Evolutionary conservation across 1,140 invertebrate genomes (phyloP).

Genomic region (Drosophila obscura): DNA sequence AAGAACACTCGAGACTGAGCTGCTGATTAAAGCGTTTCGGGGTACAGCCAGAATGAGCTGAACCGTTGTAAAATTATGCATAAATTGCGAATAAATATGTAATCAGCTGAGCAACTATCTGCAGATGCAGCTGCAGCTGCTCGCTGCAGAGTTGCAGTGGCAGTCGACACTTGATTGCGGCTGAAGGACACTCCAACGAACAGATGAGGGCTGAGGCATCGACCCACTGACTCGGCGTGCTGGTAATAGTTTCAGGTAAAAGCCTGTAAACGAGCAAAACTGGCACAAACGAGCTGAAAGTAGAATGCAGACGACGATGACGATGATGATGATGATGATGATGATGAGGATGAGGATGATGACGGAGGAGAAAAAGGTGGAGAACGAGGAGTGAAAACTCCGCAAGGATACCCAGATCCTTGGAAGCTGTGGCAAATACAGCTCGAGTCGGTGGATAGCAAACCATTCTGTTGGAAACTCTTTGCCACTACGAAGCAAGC

Average conservation of each 20-base stretch:
- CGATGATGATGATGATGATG: conserved; percentile 25
- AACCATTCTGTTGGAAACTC: conserved; percentile 77
- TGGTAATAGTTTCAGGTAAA: conserved; percentile 81
- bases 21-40: conserved; percentile 51
- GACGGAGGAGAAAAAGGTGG: too few relatives aligned
- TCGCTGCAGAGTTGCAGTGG: conserved; percentile 53
- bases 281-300: conserved; percentile 72
- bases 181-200: conserved; percentile 46
- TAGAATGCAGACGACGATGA: conserved; percentile 55
- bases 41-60: conserved; percentile 22
- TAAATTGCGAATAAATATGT: conserved; percentile 79
- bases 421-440: conserved; percentile 73
- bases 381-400: neutral
- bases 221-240: conserved; percentile 58
- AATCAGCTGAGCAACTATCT: conserved; percentile 72
- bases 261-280: conserved; percentile 79
- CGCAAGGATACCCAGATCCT: conserved; percentile 52
- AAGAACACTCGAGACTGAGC: conserved; percentile 6
- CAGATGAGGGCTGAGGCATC: conserved; percentile 11
- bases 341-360: neutral
- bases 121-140: conserved; percentile 55
- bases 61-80: conserved; percentile 65
- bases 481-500: conserved; percentile 65
- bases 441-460: conserved; percentile 66
- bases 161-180: conserved; percentile 73